Evolutionary conservation across 1,140 invertebrate species (phyloP).

Genomic region (Pseudomyrmex pallidus): DNA sequence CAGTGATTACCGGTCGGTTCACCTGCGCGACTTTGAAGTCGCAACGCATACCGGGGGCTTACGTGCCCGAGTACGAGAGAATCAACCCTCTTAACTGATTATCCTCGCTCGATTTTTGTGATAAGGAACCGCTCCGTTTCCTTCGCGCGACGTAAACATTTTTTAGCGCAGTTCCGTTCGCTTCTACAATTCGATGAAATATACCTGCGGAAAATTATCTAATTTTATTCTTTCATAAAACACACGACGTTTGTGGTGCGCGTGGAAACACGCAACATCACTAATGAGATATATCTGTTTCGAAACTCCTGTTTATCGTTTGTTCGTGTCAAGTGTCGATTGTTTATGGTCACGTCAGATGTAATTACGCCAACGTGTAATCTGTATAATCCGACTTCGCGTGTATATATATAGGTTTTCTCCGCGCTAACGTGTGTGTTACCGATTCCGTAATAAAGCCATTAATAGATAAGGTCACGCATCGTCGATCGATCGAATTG

Average conservation of each 20-base stretch:
- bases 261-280: too few species aligned
- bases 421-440: background rate
- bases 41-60: slow-evolving; percentile 21
- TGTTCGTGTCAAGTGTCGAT: background rate
- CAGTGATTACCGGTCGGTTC: slow-evolving; percentile 64
- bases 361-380: slow-evolving; percentile 28
- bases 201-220: too few species aligned
- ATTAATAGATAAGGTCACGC: slow-evolving; percentile 53
- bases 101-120: slow-evolving; percentile 49
- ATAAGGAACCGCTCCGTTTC: slow-evolving; percentile 42
- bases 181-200: background rate
- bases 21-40: slow-evolving; percentile 55
- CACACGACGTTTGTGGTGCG: background rate
- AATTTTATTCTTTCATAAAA: slow-evolving; percentile 1
- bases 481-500: slow-evolving; percentile 22
- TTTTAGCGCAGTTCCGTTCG: slow-evolving; percentile 11
- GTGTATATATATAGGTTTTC: background rate
- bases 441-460: slow-evolving; percentile 37
- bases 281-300: background rate
- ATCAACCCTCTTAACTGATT: slow-evolving; percentile 59
- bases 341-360: slow-evolving; percentile 11
- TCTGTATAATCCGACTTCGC: background rate
- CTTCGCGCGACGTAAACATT: slow-evolving; percentile 45
- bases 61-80: slow-evolving; percentile 44
- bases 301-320: background rate